These are phyloP conservation scores for Platycercus adscitus DNA, from an alignment of 2,113 vertebrate species.

Conservation along the genomic window DNA sequence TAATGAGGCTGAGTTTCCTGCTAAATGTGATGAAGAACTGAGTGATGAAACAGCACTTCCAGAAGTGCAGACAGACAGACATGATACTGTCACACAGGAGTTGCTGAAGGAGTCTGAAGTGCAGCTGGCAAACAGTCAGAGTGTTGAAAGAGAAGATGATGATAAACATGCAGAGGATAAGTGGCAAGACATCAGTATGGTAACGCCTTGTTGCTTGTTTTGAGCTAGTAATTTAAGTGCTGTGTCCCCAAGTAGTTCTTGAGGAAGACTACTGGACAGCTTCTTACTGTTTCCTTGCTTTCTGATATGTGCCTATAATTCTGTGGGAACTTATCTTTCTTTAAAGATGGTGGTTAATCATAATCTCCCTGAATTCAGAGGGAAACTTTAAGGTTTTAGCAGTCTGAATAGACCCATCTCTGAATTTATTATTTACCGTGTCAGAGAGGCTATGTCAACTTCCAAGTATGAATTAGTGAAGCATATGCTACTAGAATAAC, in stretches of 20 bases:
- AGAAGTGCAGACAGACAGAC: background rate
- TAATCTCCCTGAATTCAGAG: background rate
- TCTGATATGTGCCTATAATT: background rate
- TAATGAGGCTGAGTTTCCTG: background rate
- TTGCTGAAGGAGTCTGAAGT: background rate
- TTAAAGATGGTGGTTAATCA: background rate
- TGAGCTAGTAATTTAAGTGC: background rate
- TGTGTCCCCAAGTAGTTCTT: background rate
- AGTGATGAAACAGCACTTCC: background rate
- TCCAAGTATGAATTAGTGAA: background rate
- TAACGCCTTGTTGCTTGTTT: slow-evolving; percentile 54
- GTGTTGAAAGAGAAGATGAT: background rate
- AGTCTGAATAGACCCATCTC: background rate
- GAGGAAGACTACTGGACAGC: background rate
- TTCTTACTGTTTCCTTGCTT: background rate
- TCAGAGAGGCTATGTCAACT: background rate
- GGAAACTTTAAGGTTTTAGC: background rate
- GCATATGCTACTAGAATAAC: background rate
- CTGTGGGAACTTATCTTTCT: background rate
- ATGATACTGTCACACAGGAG: background rate
- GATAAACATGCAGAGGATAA: slow-evolving; percentile 61
- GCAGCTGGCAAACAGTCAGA: background rate
- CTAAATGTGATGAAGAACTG: background rate
- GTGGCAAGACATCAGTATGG: slow-evolving; percentile 88
- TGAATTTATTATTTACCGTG: background rate